Evolutionary conservation across 2,797 vertebrate species (phyloP).

Genomic region (Remorina albescens): DNA sequence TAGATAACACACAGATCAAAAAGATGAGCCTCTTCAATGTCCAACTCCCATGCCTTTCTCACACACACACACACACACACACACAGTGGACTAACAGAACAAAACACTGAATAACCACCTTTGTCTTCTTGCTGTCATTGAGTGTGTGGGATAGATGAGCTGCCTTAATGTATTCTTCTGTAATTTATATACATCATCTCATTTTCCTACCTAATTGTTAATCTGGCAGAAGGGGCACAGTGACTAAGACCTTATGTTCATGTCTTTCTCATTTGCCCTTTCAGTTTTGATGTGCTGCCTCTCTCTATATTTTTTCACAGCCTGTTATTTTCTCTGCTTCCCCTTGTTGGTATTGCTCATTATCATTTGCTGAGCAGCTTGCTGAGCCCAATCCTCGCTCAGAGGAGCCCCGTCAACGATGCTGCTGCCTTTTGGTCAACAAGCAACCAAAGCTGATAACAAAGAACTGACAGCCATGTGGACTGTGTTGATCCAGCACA

Average conservation of each 20-base stretch:
- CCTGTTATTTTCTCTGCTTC: not conserved
- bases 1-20: conserved; percentile 42
- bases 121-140: conserved; percentile 50
- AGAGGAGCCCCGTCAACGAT: conserved; percentile 7
- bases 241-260: conserved; percentile 49
- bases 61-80: conserved; percentile 24
- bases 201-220: conserved; percentile 59
- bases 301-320: conserved; percentile 13
- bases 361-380: conserved; percentile 4
- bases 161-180: conserved; percentile 59
- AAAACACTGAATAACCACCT: conserved; percentile 42
- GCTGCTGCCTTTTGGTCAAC: conserved; percentile 18
- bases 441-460: conserved; percentile 18
- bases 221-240: conserved; percentile 26
- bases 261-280: conserved; percentile 28
- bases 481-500: conserved; percentile 26
- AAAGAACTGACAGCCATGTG: conserved; percentile 44
- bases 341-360: conserved; percentile 19
- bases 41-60: conserved; percentile 49
- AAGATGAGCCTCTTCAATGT: conserved; percentile 41
- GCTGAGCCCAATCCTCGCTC: conserved; percentile 4
- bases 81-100: conserved; percentile 34
- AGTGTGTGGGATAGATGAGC: conserved; percentile 46
- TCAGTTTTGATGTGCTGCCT: conserved; percentile 20
- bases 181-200: conserved; percentile 71